Conservation (phyloP, 2,797 vertebrate genomes). For the Muscicapa comitata region DNA sequence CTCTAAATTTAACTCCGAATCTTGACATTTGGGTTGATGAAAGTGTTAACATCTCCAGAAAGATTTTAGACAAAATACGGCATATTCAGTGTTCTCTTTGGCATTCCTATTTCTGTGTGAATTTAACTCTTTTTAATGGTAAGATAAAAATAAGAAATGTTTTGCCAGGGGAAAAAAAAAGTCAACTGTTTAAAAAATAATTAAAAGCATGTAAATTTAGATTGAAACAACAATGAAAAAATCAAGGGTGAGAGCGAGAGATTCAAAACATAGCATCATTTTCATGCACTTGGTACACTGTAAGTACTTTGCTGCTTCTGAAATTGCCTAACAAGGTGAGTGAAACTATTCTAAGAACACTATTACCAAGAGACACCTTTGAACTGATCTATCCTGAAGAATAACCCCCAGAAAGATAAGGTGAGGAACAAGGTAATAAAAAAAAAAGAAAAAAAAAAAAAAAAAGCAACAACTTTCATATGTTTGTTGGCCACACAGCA, state of each 20-base stretch:
- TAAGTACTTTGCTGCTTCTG: slow-evolving; percentile 65
- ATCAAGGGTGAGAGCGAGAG: background rate
- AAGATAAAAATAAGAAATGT: slow-evolving; percentile 5
- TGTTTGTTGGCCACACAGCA: slow-evolving; percentile 73
- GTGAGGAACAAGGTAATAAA: slow-evolving; percentile 40
- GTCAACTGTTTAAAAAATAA: slow-evolving; percentile 2
- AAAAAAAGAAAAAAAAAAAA: background rate
- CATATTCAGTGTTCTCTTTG: background rate
- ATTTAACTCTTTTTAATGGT: background rate
- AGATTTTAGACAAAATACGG: slow-evolving; percentile 17
- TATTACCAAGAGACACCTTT: slow-evolving; percentile 77
- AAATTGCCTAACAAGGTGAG: slow-evolving; percentile 77
- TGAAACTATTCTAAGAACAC: slow-evolving; percentile 70
- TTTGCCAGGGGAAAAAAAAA: slow-evolving; percentile 33
- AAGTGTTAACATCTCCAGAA: slow-evolving; percentile 40
- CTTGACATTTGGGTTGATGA: slow-evolving; percentile 50
- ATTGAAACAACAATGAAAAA: background rate
- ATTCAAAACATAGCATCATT: slow-evolving; percentile 3
- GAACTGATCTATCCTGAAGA: slow-evolving; percentile 79
- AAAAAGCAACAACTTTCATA: slow-evolving; percentile 63
- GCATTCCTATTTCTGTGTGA: background rate
- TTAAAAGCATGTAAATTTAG: background rate
- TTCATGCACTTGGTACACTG: slow-evolving; percentile 11
- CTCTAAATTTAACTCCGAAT: slow-evolving; percentile 58
- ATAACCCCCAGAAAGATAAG: slow-evolving; percentile 78